phyloP scores from a whole-genome alignment of 2,888 invertebrate genomes.

The Lasioglossum leucozonium region DNA sequence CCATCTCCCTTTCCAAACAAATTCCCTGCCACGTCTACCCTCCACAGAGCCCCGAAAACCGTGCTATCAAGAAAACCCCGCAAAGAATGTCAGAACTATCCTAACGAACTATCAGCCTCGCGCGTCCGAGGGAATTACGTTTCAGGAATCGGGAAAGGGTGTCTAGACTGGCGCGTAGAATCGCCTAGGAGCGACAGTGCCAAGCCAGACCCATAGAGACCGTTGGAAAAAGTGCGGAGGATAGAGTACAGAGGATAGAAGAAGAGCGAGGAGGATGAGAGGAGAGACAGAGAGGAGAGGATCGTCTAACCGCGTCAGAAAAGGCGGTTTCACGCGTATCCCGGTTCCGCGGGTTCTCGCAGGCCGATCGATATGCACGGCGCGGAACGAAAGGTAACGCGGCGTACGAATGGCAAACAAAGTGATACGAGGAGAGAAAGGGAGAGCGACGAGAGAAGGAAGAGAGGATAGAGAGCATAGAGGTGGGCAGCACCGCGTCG shows the following conservation, averaged over 20 bases:
- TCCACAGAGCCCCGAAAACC: neutral
- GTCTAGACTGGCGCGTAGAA: conserved; percentile 15
- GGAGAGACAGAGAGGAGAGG: neutral
- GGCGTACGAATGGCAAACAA: conserved; percentile 69
- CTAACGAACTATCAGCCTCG: conserved; percentile 5
- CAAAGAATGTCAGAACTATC: conserved; percentile 10
- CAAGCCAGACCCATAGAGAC: neutral
- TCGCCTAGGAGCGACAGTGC: conserved; percentile 3
- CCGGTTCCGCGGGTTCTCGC: conserved; percentile 32
- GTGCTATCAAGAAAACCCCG: neutral
- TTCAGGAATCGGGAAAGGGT: neutral
- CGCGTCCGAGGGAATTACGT: conserved; percentile 6
- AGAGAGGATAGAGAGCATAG: conserved; percentile 32
- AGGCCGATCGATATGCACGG: conserved; percentile 67
- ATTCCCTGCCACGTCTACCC: neutral
- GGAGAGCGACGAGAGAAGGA: conserved; percentile 11
- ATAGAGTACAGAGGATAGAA: neutral
- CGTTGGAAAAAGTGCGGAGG: neutral
- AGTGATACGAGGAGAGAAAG: conserved; percentile 63
- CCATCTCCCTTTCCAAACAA: neutral
- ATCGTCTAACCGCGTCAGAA: conserved; percentile 36
- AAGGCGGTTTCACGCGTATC: conserved; percentile 39
- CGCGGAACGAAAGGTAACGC: conserved; percentile 63
- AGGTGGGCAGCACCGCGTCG: conserved; percentile 48
- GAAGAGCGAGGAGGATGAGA: neutral